Evolutionary conservation across 2,888 invertebrate species (phyloP).

Genomic region (Lordiphosa fenestrarum): DNA sequence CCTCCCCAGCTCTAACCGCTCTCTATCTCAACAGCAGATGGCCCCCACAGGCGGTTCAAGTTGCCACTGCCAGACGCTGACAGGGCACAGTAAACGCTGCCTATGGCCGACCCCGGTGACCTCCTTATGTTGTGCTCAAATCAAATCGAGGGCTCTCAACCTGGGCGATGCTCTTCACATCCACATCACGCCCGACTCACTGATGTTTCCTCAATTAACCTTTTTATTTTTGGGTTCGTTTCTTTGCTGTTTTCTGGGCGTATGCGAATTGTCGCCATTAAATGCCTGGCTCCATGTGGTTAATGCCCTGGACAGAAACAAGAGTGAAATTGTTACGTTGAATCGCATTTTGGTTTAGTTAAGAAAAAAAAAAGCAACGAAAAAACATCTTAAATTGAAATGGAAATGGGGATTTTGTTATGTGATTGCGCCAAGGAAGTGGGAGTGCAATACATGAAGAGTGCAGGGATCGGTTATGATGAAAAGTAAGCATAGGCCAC

Average conservation of each 20-base stretch:
- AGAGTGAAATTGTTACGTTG: no score
- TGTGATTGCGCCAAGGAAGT: no score
- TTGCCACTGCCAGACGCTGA: constrained; percentile 67
- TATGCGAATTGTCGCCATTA: constrained; percentile 73
- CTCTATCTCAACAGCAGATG: constrained; percentile 46
- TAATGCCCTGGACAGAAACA: constrained; percentile 25
- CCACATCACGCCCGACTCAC: constrained; percentile 64
- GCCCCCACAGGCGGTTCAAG: constrained; percentile 63
- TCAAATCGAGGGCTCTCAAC: constrained; percentile 65
- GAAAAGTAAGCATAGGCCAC: no score
- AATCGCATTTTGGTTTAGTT: no score
- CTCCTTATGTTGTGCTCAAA: constrained; percentile 70
- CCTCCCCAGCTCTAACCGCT: constrained; percentile 8
- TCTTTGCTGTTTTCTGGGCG: constrained; percentile 47
- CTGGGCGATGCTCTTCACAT: constrained; percentile 64
- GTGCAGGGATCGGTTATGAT: no score
- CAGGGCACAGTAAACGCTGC: constrained; percentile 39
- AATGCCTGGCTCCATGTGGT: constrained; percentile 22
- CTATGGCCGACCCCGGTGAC: constrained; percentile 60
- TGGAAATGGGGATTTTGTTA: no score
- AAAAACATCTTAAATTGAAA: no score
- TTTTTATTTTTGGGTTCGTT: constrained; percentile 48
- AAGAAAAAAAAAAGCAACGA: no score
- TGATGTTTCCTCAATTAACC: constrained; percentile 75
- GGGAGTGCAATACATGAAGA: no score